A percentile compares a stretch with the other conserved stretches of the same genome.
phyloP scores from a whole-genome alignment of 2,888 invertebrate genomes.

The Nineta flava region DNA sequence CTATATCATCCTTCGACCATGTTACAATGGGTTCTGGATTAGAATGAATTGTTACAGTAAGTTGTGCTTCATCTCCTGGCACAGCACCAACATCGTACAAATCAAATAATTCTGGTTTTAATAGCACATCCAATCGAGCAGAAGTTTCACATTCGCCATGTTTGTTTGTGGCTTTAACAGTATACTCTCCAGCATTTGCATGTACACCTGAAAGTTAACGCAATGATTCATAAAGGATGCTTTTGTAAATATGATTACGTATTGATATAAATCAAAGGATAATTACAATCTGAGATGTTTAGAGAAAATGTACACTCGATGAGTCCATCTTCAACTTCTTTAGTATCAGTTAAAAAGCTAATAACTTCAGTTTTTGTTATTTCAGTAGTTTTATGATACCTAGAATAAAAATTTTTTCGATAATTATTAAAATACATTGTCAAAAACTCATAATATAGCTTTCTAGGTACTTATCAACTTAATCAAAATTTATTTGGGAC shows the following conservation, averaged over 20 bases:
- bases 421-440: too few relatives aligned
- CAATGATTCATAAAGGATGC: neutral
- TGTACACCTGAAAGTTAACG: constrained; percentile 37
- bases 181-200: constrained; percentile 69
- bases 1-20: constrained; percentile 58
- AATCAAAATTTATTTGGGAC: too few relatives aligned
- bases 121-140: constrained; percentile 60
- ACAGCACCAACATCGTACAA: constrained; percentile 55
- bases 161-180: constrained; percentile 62
- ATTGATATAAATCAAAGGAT: constrained; percentile 1
- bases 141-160: constrained; percentile 59
- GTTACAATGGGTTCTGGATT: constrained; percentile 80
- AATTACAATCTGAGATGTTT: constrained; percentile 51
- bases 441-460: too few relatives aligned
- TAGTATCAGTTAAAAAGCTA: constrained; percentile 42
- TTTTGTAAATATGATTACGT: neutral
- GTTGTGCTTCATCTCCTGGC: constrained; percentile 62
- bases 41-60: constrained; percentile 70
- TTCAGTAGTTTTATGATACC: constrained; percentile 55
- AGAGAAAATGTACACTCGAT: constrained; percentile 70
- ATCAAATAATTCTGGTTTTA: constrained; percentile 63
- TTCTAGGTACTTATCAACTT: too few relatives aligned
- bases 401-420: constrained; percentile 16
- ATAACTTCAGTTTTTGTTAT: constrained; percentile 48
- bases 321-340: constrained; percentile 54